phyloP scores from a whole-genome alignment of 1,140 invertebrate species.

The Nymphalis io region DNA sequence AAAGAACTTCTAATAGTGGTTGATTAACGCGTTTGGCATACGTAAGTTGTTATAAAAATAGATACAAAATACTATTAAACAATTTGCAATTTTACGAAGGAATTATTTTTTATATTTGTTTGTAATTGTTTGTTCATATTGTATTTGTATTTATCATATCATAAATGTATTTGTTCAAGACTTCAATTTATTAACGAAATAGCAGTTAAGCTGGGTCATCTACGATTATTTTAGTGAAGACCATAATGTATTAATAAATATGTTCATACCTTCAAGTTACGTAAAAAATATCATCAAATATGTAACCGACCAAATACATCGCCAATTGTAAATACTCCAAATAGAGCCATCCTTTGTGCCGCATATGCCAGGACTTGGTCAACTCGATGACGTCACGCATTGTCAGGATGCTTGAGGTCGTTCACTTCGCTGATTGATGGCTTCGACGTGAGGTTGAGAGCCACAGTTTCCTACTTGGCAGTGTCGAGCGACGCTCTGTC shows the following conservation, averaged over 20 bases:
- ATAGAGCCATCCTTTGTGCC: conserved; percentile 19
- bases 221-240: too few relatives aligned
- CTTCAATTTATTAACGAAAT: too few relatives aligned
- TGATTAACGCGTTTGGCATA: conserved; percentile 16
- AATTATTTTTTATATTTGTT: too few relatives aligned
- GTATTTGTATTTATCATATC: too few relatives aligned
- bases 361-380: conserved; percentile 16
- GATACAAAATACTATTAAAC: too few relatives aligned
- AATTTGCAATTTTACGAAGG: too few relatives aligned
- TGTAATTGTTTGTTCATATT: too few relatives aligned
- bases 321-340: conserved; percentile 3
- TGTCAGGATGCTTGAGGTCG: conserved; percentile 43
- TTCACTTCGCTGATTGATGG: conserved; percentile 52
- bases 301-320: conserved; percentile 20
- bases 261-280: background rate
- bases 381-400: conserved; percentile 46
- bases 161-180: too few relatives aligned
- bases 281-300: conserved; percentile 5
- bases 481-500: conserved; percentile 20
- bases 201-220: too few relatives aligned
- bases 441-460: conserved; percentile 41
- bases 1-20: conserved; percentile 22
- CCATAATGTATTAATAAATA: too few relatives aligned
- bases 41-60: background rate
- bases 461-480: conserved; percentile 42